Evolutionary conservation across 1,140 invertebrate species (phyloP), one percentile per base, ranked within the genome.

Genomic region (Holotrichia oblita): DNA sequence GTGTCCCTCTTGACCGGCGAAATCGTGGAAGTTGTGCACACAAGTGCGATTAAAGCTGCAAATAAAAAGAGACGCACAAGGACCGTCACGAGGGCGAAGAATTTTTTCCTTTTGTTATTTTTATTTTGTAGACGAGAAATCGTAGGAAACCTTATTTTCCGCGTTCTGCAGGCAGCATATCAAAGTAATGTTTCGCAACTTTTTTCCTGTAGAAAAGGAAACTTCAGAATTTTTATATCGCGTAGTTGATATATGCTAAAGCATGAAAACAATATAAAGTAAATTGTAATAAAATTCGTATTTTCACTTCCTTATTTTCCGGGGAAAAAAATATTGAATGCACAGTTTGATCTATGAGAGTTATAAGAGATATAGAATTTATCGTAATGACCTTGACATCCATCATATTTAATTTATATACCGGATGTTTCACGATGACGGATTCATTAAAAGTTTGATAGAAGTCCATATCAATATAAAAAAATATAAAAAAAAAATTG

Each of bases 11-110:
- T 24, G 61, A 34, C 61, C 61, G 61, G 22, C 61, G 61, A 69
- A 69, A 69, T 69, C 61, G 10, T 69, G 61, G 61, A 69, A 69
- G 61, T 69, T 69, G 61, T 69, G 61, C 22, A 34, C 61, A 69
- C 61, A 69, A 69, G 61, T 69, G 61, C 61, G 61, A 69, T 69
- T 69, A 69, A 69, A 69, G 61, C 61, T 69, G 61, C 27, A 69
- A 24, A 34, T 69, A 69, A 69, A 69, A 34, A 69, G 27, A 69
- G 61, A 69, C 20, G 61, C 61, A 27, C 22, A 34, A 34, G 61
- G 3, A 14, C 61, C 20, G 61, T 69, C 27, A 69, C 27, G 61
- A 69, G 27, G 61, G 22, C 48, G 61, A 14, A 34, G 61, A 27
- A 69, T 27, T 24, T 27, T 69, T 69, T 69, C 22, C 61, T 69